Percentiles rank a stretch among this genome's conserved stretches.
Evolutionary conservation across 1,140 invertebrate species (phyloP).

Genomic region (Bradysia coprophila): DNA sequence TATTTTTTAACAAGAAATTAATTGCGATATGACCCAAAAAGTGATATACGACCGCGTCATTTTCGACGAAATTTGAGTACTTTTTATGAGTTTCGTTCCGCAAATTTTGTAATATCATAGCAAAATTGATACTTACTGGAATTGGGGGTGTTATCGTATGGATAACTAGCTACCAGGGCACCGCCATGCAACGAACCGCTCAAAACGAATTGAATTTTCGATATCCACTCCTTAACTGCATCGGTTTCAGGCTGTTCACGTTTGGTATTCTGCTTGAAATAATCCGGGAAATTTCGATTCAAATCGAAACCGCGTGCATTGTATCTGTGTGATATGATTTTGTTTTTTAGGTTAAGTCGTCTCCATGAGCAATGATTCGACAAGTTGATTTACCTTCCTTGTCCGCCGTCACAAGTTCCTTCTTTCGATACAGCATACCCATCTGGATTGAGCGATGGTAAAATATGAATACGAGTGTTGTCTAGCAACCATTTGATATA

Average conservation of each 20-base stretch:
- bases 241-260: constrained; percentile 80
- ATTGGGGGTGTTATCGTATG: constrained; percentile 81
- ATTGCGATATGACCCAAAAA: too few species aligned
- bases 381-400: constrained; percentile 45
- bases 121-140: constrained; percentile 59
- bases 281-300: constrained; percentile 86
- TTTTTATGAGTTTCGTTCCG: too few species aligned
- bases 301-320: constrained; percentile 76
- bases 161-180: constrained; percentile 80
- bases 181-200: constrained; percentile 84
- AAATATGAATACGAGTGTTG: constrained; percentile 77
- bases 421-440: constrained; percentile 74
- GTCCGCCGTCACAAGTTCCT: constrained; percentile 67
- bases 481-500: constrained; percentile 74
- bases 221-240: constrained; percentile 86
- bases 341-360: background rate
- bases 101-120: too few species aligned
- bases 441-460: constrained; percentile 87
- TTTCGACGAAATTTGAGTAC: too few species aligned
- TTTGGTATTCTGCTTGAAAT: constrained; percentile 76
- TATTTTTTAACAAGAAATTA: too few species aligned
- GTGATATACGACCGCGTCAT: too few species aligned
- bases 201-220: constrained; percentile 79
- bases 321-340: constrained; percentile 34
- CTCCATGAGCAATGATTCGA: background rate